Conservation (phyloP, 1,140 invertebrate species). For the Procambarus clarkii region DNA sequence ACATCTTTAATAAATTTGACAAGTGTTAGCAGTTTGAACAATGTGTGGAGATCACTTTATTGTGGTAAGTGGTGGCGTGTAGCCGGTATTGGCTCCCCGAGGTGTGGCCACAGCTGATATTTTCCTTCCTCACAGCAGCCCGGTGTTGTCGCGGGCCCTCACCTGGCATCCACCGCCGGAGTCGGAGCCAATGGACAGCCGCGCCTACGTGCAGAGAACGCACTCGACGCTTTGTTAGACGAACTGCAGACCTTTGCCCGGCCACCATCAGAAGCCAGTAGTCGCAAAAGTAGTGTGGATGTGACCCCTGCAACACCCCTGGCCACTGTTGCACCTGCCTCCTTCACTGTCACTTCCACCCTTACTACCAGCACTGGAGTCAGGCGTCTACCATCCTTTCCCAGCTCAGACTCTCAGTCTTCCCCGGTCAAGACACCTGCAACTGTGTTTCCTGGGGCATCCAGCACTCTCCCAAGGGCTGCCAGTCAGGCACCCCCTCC, state of each 20-base stretch:
- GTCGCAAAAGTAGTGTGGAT: constrained; percentile 61
- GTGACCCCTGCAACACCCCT: constrained; percentile 47
- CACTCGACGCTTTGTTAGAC: constrained; percentile 69
- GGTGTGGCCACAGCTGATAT: constrained; percentile 9
- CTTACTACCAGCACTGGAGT: constrained; percentile 60
- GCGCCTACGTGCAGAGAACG: constrained; percentile 68
- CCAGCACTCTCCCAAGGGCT: constrained; percentile 50
- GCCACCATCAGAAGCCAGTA: constrained; percentile 61
- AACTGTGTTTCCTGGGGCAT: constrained; percentile 41
- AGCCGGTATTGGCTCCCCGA: constrained; percentile 58
- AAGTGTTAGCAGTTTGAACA: constrained; percentile 13
- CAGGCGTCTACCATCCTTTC: constrained; percentile 70
- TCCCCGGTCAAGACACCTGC: constrained; percentile 68
- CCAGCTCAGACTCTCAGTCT: constrained; percentile 71
- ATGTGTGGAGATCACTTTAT: not conserved
- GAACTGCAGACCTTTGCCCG: constrained; percentile 63
- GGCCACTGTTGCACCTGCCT: constrained; percentile 36
- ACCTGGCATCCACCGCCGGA: constrained; percentile 67
- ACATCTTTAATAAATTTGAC: constrained; percentile 22
- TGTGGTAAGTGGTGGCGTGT: not conserved
- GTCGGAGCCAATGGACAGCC: constrained; percentile 65
- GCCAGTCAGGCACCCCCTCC: constrained; percentile 35
- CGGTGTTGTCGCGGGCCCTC: constrained; percentile 65
- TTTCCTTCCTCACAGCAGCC: constrained; percentile 57
- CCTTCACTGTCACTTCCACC: constrained; percentile 45